These are phyloP conservation scores for Bambusicola thoracicus DNA, from an alignment of 2,113 vertebrate species.

Conservation along the genomic window DNA sequence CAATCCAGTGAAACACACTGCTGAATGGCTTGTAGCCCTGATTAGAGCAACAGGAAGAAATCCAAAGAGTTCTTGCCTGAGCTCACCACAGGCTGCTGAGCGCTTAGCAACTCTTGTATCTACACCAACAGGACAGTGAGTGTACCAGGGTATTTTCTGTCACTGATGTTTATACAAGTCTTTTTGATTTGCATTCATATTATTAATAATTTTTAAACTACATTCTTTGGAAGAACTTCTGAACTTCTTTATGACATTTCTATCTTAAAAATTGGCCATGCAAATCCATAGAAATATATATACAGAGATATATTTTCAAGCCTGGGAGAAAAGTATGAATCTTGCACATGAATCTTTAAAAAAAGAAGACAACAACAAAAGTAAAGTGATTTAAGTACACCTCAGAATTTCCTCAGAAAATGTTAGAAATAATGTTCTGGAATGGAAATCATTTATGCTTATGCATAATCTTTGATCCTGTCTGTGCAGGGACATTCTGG, in stretches of 20 bases:
- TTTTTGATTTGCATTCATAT: background rate
- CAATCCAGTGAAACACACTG: background rate
- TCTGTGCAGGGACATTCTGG: background rate
- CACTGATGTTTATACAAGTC: background rate
- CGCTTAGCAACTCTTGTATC: background rate
- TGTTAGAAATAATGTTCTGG: background rate
- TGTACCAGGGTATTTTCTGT: background rate
- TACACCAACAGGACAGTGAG: background rate
- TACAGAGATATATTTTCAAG: too few relatives aligned
- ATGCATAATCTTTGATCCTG: conserved; percentile 14
- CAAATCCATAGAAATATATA: background rate
- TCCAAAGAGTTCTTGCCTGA: background rate
- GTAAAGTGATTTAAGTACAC: background rate
- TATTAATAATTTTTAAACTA: background rate
- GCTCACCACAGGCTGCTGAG: background rate
- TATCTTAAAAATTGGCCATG: background rate
- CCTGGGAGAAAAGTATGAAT: background rate
- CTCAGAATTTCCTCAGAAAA: background rate
- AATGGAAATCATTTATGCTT: background rate
- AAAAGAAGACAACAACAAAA: background rate
- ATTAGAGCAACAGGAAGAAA: background rate
- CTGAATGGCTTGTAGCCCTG: background rate
- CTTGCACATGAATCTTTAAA: background rate
- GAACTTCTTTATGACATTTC: background rate
- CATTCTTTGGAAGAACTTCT: background rate